phyloP scores from a whole-genome alignment of 2,113 vertebrate genomes.

The Perccottus glenii region DNA sequence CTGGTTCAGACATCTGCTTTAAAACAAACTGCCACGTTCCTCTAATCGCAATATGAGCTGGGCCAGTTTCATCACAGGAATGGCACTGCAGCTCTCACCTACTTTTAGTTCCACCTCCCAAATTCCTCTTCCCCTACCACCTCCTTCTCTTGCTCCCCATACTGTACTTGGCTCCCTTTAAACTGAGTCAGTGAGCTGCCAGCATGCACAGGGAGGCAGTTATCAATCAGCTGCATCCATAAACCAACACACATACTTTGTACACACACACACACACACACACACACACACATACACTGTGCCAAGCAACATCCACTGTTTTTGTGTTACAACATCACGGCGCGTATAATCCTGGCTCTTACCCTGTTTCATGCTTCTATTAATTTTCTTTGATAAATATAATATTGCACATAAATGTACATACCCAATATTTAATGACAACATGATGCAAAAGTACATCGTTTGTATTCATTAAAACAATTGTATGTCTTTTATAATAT shows the following conservation, averaged over 20 bases:
- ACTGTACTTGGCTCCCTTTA: conserved; percentile 15
- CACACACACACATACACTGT: conserved; percentile 7
- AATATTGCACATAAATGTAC: conserved; percentile 2
- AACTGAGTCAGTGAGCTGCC: conserved; percentile 7
- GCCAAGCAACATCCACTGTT: neutral
- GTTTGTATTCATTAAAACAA: too few species aligned
- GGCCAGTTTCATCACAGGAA: conserved; percentile 20
- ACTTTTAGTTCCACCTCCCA: neutral
- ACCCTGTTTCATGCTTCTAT: neutral
- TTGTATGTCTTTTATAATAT: too few species aligned
- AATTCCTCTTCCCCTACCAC: neutral
- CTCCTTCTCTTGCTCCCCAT: conserved; percentile 10
- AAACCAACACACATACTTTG: conserved; percentile 6
- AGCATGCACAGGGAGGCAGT: conserved; percentile 19
- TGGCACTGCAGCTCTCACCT: conserved; percentile 1
- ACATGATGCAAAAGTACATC: too few species aligned
- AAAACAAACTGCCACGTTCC: conserved; percentile 6
- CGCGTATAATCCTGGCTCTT: neutral
- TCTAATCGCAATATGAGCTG: conserved; percentile 15
- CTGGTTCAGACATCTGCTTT: conserved; percentile 24
- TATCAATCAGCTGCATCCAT: conserved; percentile 22
- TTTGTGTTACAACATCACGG: conserved; percentile 2
- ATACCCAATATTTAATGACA: neutral
- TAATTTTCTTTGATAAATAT: conserved; percentile 8
- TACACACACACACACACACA: conserved; percentile 1